Conservation (phyloP, 1,140 invertebrate genomes). For the Rhizoglyphus robini region DNA sequence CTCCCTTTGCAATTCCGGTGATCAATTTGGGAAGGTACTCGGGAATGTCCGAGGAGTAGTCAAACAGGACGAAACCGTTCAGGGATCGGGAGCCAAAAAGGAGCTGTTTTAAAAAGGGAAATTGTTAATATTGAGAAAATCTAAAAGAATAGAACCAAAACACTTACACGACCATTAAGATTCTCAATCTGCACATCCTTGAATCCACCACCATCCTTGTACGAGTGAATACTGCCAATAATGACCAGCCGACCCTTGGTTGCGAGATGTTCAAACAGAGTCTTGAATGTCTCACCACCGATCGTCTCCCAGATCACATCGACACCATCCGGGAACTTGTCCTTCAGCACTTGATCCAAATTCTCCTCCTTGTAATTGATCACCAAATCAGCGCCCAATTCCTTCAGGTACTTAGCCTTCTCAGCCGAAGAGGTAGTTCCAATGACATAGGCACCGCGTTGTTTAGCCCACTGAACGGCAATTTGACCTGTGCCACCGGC, state of each 20-base stretch:
- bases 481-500: too few relatives aligned
- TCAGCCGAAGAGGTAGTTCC: too few relatives aligned
- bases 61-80: background rate
- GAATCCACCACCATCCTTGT: slow-evolving; percentile 24
- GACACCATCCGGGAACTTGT: too few relatives aligned
- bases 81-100: slow-evolving; percentile 7
- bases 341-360: too few relatives aligned
- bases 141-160: too few relatives aligned
- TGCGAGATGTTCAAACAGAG: slow-evolving; percentile 26
- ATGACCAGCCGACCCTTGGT: slow-evolving; percentile 30
- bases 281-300: slow-evolving; percentile 34
- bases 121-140: too few relatives aligned
- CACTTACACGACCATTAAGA: too few relatives aligned
- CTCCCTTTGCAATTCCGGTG: background rate
- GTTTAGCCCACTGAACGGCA: slow-evolving; percentile 35
- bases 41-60: background rate
- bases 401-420: too few relatives aligned
- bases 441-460: slow-evolving; percentile 35
- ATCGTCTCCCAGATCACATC: too few relatives aligned
- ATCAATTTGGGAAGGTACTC: slow-evolving; percentile 11
- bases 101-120: too few relatives aligned
- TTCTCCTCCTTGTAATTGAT: slow-evolving; percentile 35
- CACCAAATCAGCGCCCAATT: slow-evolving; percentile 33
- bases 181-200: background rate
- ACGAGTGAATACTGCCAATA: slow-evolving; percentile 31